These are phyloP conservation scores for Nemurella pictetii DNA, from an alignment of 2,888 invertebrate genomes.

Conservation along the genomic window DNA sequence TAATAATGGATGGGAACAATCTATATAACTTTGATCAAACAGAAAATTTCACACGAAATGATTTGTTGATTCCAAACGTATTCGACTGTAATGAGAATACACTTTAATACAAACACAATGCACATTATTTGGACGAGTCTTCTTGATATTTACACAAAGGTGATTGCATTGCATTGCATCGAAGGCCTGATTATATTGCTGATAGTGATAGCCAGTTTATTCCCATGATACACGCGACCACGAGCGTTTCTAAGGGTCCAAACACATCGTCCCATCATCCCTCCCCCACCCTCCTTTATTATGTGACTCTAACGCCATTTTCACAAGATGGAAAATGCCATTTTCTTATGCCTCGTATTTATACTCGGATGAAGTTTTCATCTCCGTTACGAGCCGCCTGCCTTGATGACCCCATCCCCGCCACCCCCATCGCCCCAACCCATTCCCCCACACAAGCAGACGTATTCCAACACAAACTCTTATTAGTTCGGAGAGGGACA, in stretches of 20 bases:
- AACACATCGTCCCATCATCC: constrained; percentile 5
- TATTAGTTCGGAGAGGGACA: not conserved
- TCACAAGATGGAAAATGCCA: constrained; percentile 26
- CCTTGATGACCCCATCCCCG: constrained; percentile 5
- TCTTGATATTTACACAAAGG: not conserved
- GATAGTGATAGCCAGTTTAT: not conserved
- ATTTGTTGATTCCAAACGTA: too few relatives aligned
- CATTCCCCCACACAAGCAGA: too few relatives aligned
- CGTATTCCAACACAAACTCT: not conserved
- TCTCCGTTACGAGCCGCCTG: not conserved
- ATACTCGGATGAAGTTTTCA: constrained; percentile 33
- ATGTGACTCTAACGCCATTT: constrained; percentile 20
- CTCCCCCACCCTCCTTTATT: constrained; percentile 5
- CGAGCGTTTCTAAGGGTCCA: not conserved
- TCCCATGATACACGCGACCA: not conserved
- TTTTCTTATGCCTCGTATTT: constrained; percentile 36
- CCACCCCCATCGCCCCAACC: not conserved
- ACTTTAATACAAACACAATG: not conserved
- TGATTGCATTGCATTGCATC: too few relatives aligned
- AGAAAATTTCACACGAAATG: not conserved
- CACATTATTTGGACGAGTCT: not conserved
- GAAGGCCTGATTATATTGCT: too few relatives aligned
- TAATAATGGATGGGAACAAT: not conserved
- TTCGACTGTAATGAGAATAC: not conserved
- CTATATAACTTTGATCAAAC: not conserved